phyloP scores from a whole-genome alignment of 2,888 invertebrate species.

The Sinotaia quadrata region DNA sequence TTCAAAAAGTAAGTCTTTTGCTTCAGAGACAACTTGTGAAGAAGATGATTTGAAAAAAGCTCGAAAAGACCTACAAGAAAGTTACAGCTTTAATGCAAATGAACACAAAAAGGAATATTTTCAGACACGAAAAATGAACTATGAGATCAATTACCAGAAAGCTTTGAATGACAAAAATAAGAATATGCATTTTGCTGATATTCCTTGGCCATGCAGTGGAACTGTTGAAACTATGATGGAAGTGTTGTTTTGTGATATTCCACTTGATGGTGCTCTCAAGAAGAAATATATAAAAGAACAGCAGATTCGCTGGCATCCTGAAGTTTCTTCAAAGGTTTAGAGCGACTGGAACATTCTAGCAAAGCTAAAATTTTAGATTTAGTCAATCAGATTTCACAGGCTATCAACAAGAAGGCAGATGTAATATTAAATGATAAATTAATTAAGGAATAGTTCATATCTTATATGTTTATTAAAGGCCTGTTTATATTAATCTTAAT shows the following conservation, averaged over 20 bases:
- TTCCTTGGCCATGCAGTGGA: slow-evolving; percentile 62
- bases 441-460: no score
- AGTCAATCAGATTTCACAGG: slow-evolving; percentile 66
- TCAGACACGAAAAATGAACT: slow-evolving; percentile 44
- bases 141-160: slow-evolving; percentile 47
- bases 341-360: slow-evolving; percentile 45
- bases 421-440: no score
- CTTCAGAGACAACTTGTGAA: slow-evolving; percentile 12
- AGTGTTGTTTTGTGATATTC: slow-evolving; percentile 55
- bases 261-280: slow-evolving; percentile 24
- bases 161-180: slow-evolving; percentile 35
- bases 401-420: slow-evolving; percentile 51
- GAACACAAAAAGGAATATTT: slow-evolving; percentile 35
- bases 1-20: slow-evolving; percentile 31
- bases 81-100: slow-evolving; percentile 43
- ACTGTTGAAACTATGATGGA: slow-evolving; percentile 41
- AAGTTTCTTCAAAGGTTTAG: slow-evolving; percentile 66
- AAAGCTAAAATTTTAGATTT: slow-evolving; percentile 51
- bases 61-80: slow-evolving; percentile 49
- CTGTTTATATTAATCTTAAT: no score
- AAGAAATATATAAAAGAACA: slow-evolving; percentile 59
- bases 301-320: slow-evolving; percentile 68
- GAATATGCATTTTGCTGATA: slow-evolving; percentile 47
- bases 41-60: slow-evolving; percentile 40
- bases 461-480: no score